Base-by-base conservation (phyloP, 2,113 vertebrate genomes). In the Nettapus auritus region DNA sequence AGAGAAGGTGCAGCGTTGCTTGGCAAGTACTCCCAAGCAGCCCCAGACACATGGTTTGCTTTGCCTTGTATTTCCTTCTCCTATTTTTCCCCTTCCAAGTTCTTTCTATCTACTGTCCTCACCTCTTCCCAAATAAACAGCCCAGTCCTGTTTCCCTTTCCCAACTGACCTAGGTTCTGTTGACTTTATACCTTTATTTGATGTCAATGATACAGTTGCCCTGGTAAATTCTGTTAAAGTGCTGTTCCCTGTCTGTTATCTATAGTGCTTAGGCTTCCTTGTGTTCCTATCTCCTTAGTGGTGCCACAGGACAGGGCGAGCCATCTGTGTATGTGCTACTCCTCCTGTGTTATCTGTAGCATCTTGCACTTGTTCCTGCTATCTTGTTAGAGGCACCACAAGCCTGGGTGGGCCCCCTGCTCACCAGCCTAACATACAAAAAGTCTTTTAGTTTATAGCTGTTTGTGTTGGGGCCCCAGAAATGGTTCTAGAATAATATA, bases 51-150 rank as follows among this genome's bases (percentile, higher is more conserved):
- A 12, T 10, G 2, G 20, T 73, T 73, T 76, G 11, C 73, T 69
- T 80, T 29, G 20, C 26, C 12, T 48, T 56, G 5, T 52, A 20
- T 79, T 82, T 38, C 6, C 6, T 88, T 88, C 66, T 83, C 34
- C 36, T 14, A 3, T 19, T 83, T 81, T 86, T 31, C 28, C 14
- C 48, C 85, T 93, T 82, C n/a, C 4, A 34, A 20, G 13, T 64
- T 80, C 25, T 73, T 76, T n/a, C 22, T 13, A 2, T 59, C 36
- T 77, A 29, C 64, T 21, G 2, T 55, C 8, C n/a, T 57, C 9
- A 13, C 44, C 0, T 0, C 38, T 52, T 90, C 34, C 64, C 40
- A n/a, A 0, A 50, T 59, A 40, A 74, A 18, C 21, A 38, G n/a
- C 48, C 59, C 42, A 59, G n/a, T 13, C 28, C 22, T 20, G 14